Percentiles rank a stretch among this genome's conserved stretches.
Conservation (phyloP, 2,888 invertebrate genomes). For the Biston betularia region DNA sequence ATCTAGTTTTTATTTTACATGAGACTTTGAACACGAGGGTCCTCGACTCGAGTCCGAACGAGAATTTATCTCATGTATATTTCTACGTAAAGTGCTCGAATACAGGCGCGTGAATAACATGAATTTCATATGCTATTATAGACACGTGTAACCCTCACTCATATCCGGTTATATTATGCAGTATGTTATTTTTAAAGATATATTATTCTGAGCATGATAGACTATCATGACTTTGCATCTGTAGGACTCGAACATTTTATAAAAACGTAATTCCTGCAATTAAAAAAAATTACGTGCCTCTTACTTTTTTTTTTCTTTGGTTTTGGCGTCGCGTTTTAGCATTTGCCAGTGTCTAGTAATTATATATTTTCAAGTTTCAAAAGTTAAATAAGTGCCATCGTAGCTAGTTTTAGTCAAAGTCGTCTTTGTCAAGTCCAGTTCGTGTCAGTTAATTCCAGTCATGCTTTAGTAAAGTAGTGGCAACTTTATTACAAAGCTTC, state of each 20-base stretch:
- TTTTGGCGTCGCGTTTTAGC: too few relatives aligned
- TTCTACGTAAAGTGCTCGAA: slow-evolving; percentile 3
- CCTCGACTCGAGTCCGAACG: slow-evolving; percentile 3
- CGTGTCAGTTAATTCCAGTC: too few relatives aligned
- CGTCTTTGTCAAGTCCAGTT: too few relatives aligned
- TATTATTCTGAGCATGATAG: background rate
- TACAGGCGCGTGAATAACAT: background rate
- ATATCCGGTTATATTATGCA: slow-evolving; percentile 26
- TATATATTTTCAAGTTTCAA: too few relatives aligned
- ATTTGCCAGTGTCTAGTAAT: too few relatives aligned
- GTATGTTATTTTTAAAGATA: slow-evolving; percentile 12
- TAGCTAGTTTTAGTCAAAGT: too few relatives aligned
- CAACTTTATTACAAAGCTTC: too few relatives aligned
- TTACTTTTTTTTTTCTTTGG: too few relatives aligned
- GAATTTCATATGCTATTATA: slow-evolving; percentile 9
- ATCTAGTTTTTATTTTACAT: background rate
- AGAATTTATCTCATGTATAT: slow-evolving; percentile 5
- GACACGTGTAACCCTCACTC: slow-evolving; percentile 10
- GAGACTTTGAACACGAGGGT: slow-evolving; percentile 5
- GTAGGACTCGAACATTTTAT: background rate
- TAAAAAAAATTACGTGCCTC: background rate
- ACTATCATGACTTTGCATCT: slow-evolving; percentile 13
- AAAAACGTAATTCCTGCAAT: background rate
- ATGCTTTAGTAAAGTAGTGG: too few relatives aligned
- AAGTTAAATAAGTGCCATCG: too few relatives aligned